Conservation (phyloP, 2,113 vertebrate genomes). For the Anhinga rufa region DNA sequence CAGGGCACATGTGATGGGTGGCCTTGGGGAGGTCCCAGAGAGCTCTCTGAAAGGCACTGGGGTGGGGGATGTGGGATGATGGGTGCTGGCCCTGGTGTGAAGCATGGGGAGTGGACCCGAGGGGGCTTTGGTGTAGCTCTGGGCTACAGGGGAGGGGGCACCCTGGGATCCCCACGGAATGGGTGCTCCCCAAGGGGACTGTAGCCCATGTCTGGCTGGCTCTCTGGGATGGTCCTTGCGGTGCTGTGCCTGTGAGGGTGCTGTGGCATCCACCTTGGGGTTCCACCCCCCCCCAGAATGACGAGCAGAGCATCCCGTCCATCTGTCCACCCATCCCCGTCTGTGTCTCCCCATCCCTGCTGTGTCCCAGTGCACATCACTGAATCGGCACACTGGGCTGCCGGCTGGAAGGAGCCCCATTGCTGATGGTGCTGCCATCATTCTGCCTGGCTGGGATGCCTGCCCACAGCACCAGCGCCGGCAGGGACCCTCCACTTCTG, state of each 20-base stretch:
- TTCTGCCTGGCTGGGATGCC: not conserved
- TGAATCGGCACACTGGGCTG: fast-evolving
- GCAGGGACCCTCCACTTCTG: not conserved
- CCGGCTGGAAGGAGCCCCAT: fast-evolving
- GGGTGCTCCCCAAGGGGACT: not conserved
- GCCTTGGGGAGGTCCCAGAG: not conserved
- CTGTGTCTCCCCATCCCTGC: not conserved
- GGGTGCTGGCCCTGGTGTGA: not conserved
- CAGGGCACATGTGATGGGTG: fast-evolving
- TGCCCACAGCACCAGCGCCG: not conserved
- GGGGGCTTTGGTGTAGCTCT: fast-evolving
- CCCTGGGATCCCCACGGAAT: not conserved
- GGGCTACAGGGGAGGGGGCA: not conserved
- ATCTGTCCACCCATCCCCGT: fast-evolving
- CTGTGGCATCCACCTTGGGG: not conserved
- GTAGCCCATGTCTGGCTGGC: fast-evolving
- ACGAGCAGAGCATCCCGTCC: fast-evolving
- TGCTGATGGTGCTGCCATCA: fast-evolving
- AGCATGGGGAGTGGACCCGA: not conserved
- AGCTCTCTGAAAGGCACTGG: not conserved
- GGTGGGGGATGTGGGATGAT: not conserved
- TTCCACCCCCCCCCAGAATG: not conserved
- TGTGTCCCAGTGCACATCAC: fast-evolving
- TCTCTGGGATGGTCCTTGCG: not conserved
- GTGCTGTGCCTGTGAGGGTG: not conserved